A percentile compares a stretch with the other conserved stretches of the same genome.
Conservation (phyloP, 1,140 invertebrate genomes). For the Zaprionus capensis region DNA sequence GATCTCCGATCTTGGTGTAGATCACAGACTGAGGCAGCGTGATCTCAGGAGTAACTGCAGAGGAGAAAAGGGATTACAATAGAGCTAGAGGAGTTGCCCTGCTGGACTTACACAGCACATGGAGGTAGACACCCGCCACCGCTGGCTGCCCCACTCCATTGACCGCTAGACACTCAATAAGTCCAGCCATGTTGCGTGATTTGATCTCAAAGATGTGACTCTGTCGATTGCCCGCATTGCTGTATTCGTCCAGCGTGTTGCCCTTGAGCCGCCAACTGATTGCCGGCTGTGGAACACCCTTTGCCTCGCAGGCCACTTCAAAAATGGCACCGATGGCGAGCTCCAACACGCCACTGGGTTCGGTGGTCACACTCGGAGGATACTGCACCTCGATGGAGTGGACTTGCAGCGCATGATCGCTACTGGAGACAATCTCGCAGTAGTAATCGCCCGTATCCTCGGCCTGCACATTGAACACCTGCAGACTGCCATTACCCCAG, state of each 20-base stretch:
- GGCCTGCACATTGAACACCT: constrained; percentile 87
- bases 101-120: constrained; percentile 85
- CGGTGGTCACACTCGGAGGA: constrained; percentile 87
- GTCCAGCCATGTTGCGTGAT: constrained; percentile 87
- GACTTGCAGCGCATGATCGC: constrained; percentile 87
- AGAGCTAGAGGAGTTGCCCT: neutral
- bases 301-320: constrained; percentile 88
- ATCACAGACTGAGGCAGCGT: constrained; percentile 87
- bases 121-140: constrained; percentile 86
- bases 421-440: constrained; percentile 87
- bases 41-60: constrained; percentile 89
- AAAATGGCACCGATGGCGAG: constrained; percentile 89
- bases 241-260: constrained; percentile 85
- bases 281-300: constrained; percentile 88
- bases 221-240: constrained; percentile 86
- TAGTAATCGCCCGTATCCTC: constrained; percentile 90
- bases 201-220: constrained; percentile 88
- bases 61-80: neutral
- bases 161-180: constrained; percentile 89
- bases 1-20: constrained; percentile 88
- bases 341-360: constrained; percentile 89
- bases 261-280: constrained; percentile 89
- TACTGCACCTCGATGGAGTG: constrained; percentile 91
- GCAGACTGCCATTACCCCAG: constrained; percentile 89
- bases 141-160: constrained; percentile 91